A percentile compares a stretch with the other conserved stretches of the same genome.
Conservation (phyloP, 2,888 invertebrate species). For the Matsumyia berberina region DNA sequence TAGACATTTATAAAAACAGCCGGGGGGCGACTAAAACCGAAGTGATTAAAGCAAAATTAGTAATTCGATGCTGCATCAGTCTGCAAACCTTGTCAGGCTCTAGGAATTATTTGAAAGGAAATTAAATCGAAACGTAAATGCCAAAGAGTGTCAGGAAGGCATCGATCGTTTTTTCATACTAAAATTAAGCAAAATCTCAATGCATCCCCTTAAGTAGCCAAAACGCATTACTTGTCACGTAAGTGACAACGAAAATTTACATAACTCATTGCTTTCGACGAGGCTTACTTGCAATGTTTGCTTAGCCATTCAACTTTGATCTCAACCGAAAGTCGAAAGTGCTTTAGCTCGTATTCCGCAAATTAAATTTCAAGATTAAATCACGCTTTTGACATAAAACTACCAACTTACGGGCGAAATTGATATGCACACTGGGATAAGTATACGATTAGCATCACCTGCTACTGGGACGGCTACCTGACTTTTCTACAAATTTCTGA, state of each 20-base stretch:
- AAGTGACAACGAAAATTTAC: constrained; percentile 18
- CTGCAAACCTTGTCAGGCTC: no score
- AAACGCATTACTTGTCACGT: constrained; percentile 20
- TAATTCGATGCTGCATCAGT: no score
- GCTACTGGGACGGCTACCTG: constrained; percentile 52
- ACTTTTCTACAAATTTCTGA: constrained; percentile 29
- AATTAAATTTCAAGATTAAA: constrained; percentile 9
- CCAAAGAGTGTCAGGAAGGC: no score
- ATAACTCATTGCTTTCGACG: constrained; percentile 8
- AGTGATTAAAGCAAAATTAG: no score
- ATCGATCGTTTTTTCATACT: no score
- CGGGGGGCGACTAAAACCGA: no score
- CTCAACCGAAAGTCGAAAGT: constrained; percentile 16
- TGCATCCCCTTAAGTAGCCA: no score
- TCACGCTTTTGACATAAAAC: constrained; percentile 34
- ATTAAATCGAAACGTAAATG: no score
- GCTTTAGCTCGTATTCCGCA: neutral
- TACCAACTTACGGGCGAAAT: constrained; percentile 16
- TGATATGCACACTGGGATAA: constrained; percentile 41
- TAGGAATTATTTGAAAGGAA: no score
- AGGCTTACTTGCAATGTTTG: constrained; percentile 22
- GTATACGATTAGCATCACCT: constrained; percentile 29
- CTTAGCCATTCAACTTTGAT: constrained; percentile 33
- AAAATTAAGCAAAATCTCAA: no score
- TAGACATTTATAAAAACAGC: no score